phyloP scores from a whole-genome alignment of 2,888 invertebrate genomes.

The Crepidodera aurea region DNA sequence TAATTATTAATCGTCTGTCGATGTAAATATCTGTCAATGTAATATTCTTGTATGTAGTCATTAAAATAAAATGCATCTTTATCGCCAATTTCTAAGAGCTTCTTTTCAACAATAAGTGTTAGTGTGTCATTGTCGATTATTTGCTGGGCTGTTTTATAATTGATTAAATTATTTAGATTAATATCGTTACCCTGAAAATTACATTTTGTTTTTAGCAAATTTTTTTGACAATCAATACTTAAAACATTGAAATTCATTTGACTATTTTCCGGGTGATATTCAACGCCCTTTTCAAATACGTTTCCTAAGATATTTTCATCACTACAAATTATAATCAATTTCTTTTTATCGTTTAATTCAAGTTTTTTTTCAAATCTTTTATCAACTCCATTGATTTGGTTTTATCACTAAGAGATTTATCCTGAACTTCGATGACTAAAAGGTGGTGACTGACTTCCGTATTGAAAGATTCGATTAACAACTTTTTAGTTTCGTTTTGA shows the following conservation, averaged over 20 bases:
- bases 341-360: conserved; percentile 1
- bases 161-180: conserved; percentile 18
- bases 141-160: conserved; percentile 7
- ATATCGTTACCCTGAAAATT: conserved; percentile 18
- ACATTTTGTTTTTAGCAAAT: conserved; percentile 14
- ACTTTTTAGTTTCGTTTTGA: conserved; percentile 12
- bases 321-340: conserved; percentile 25
- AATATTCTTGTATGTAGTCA: conserved; percentile 20
- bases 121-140: neutral
- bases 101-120: conserved; percentile 14
- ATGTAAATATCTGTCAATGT: conserved; percentile 19
- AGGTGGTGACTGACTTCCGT: conserved; percentile 6
- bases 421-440: conserved; percentile 27
- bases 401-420: neutral
- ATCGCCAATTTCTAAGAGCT: conserved; percentile 25
- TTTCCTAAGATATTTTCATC: neutral
- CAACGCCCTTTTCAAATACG: neutral
- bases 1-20: conserved; percentile 6
- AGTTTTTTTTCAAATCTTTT: neutral
- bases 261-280: neutral
- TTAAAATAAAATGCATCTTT: conserved; percentile 17
- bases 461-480: conserved; percentile 11
- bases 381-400: neutral
- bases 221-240: neutral
- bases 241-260: conserved; percentile 19